phyloP scores from a whole-genome alignment of 2,888 invertebrate genomes.

The Aradus depressus region DNA sequence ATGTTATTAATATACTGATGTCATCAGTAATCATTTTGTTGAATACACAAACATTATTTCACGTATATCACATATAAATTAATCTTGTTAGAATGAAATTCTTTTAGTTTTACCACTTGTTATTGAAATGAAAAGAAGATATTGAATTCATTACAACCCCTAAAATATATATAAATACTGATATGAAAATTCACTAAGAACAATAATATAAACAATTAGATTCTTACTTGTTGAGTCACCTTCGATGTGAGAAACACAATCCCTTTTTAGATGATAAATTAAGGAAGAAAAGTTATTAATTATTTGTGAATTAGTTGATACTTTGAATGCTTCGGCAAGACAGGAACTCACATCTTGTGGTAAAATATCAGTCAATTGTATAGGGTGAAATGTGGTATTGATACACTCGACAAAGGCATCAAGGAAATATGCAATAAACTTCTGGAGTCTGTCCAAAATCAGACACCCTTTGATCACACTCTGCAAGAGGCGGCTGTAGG shows the following conservation, averaged over 20 bases:
- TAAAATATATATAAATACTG: too few relatives aligned
- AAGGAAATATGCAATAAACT: slow-evolving; percentile 18
- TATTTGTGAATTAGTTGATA: slow-evolving; percentile 18
- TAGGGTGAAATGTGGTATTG: slow-evolving; percentile 2
- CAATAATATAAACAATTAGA: background rate
- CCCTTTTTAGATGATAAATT: slow-evolving; percentile 20
- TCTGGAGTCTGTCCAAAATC: slow-evolving; percentile 20
- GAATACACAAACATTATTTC: too few relatives aligned
- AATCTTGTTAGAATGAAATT: too few relatives aligned
- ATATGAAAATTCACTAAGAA: too few relatives aligned
- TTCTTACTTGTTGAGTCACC: slow-evolving; percentile 9
- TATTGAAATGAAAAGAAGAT: too few relatives aligned
- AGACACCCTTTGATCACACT: slow-evolving; percentile 14
- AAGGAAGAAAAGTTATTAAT: slow-evolving; percentile 20
- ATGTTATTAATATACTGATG: too few relatives aligned
- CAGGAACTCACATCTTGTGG: slow-evolving; percentile 17
- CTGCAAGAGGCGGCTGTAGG: slow-evolving; percentile 10
- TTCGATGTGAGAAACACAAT: slow-evolving; percentile 16
- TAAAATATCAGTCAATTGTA: too few relatives aligned
- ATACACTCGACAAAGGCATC: slow-evolving; percentile 13
- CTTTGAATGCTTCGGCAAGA: slow-evolving; percentile 12
- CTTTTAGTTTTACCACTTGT: too few relatives aligned
- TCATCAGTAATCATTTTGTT: background rate
- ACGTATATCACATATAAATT: too few relatives aligned
- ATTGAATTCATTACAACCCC: too few relatives aligned